Base-by-base conservation (phyloP, 1,140 invertebrate species). In the Ctenoplectra terminalis region DNA sequence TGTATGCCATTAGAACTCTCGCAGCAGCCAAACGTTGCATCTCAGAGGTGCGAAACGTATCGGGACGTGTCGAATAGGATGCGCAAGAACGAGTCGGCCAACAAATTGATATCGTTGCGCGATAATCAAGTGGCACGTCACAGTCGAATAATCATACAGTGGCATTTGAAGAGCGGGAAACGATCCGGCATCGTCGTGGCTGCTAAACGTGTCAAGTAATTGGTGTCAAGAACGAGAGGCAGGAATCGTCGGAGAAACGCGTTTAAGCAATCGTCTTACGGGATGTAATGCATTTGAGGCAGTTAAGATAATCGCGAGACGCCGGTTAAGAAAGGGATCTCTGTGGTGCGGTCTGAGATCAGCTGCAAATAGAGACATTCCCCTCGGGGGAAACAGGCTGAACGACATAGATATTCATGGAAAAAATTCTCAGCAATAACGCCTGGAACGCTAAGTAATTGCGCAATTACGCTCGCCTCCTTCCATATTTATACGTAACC, bases 241-340 rank as follows among this genome's bases (percentile, higher is more conserved):
- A 37, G 56, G 63, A 70, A 78, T 76, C 63, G 83, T 76, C 52
- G 48, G 67, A 81, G 79, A 70, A 85, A 85, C 74, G 79, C 40
- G 67, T 85, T 86, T 86, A 73, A 85, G 80, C 84, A 77, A 86
- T 76, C 80, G 64, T 75, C 85, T 85, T 86, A 87, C 85, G 85
- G 85, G 85, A 87, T 87, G 85, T 87, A 83, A 87, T 86, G 85
- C 80, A 86, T 86, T 87, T 86, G 54, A 86, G 64, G 48, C 75
- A 79, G 85, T 87, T 87, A 87, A 87, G 85, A 86, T 83, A 86
- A 83, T 87, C 80, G 52, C 26, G 84, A 5, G 63, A 81, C 48
- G 60, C 37, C n/a, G 37, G 61, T 64, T 66, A 73, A 79, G 74
- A 75, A 71, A 66, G 52, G 74, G 56, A 61, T 82, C 73, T 56